Percentiles rank a stretch among this genome's conserved stretches.
These are phyloP conservation scores for Thymelicus sylvestris DNA, from an alignment of 2,888 invertebrate species.

Conservation along the genomic window DNA sequence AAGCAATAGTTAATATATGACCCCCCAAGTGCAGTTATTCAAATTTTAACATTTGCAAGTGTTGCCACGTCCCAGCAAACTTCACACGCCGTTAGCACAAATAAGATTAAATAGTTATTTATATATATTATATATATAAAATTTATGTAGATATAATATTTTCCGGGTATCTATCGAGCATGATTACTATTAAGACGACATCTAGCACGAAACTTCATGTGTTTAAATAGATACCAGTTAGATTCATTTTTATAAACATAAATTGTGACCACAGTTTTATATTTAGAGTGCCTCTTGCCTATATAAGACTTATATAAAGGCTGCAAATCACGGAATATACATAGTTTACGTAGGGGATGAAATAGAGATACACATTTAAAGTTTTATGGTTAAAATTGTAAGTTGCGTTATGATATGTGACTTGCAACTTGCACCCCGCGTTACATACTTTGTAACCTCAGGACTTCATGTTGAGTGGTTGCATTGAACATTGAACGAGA, in stretches of 20 bases:
- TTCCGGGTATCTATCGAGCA: constrained; percentile 68
- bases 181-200: constrained; percentile 67
- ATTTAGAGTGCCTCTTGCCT: constrained; percentile 88
- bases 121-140: constrained; percentile 46
- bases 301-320: constrained; percentile 85
- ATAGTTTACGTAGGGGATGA: constrained; percentile 80
- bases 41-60: constrained; percentile 82
- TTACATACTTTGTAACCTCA: background rate
- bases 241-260: constrained; percentile 78
- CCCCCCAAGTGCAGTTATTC: constrained; percentile 84
- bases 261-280: constrained; percentile 86
- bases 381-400: constrained; percentile 86
- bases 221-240: constrained; percentile 75
- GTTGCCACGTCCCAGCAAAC: constrained; percentile 75
- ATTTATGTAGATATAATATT: constrained; percentile 56
- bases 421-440: constrained; percentile 48
- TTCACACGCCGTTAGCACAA: constrained; percentile 81
- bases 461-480: background rate
- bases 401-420: constrained; percentile 85
- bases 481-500: background rate
- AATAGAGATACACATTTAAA: constrained; percentile 69
- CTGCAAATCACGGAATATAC: constrained; percentile 84
- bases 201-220: constrained; percentile 77
- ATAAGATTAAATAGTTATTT: constrained; percentile 53
- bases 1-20: constrained; percentile 67